Evolutionary conservation across 2,113 vertebrate genomes (phyloP), one percentile per base, ranked within the genome.

Genomic region (Thoracochromis brauschi): DNA sequence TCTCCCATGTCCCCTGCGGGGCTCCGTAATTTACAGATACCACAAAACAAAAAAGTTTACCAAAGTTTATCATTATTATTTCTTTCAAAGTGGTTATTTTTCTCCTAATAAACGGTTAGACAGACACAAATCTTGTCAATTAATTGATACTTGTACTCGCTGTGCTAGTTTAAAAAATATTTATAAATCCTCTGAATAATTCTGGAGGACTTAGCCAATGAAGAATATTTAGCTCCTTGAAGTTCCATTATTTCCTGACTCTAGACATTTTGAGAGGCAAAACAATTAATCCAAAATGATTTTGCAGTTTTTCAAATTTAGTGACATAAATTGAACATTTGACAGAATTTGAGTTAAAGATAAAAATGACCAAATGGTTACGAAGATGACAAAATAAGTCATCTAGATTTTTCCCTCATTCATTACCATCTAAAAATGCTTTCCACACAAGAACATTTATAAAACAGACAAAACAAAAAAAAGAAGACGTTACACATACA

Each of bases 81-180:
- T 65, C 19, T 38, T 38, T 65, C 60, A 21, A 40, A 71, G n/a
- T 42, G 63, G 5, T 6, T 40, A 6, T 71, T 40, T 71, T 71
- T 42, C 65, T 24, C n/a, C 19, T 14, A 71, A 42, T 42, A 71
- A 2, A 24, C 0, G 0, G 35, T 71, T 42, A 42, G 65, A 4
- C 65, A 71, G 35, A 40, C 35, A 14, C 11, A 38, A 14, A 71
- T 40, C 8, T 71, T 9, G 35, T 40, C 63, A 68, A 13, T 68
- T 14, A 68, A 40, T 38, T 38, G 7, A 65, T 65, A 38, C 10
- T 65, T 68, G 10, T 68, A 8, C 33, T 68, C 1, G 2, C 63
- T 38, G 10, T 68, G 33, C 0, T 38, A 0, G 63, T 38, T 38
- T 68, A 13, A 68, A 68, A 68, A 13, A 38, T 65, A 35, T 38